Evolutionary conservation across 2,888 invertebrate genomes (phyloP), one percentile per base, ranked within the genome.

Genomic region (Drepanosiphum platanoidis): DNA sequence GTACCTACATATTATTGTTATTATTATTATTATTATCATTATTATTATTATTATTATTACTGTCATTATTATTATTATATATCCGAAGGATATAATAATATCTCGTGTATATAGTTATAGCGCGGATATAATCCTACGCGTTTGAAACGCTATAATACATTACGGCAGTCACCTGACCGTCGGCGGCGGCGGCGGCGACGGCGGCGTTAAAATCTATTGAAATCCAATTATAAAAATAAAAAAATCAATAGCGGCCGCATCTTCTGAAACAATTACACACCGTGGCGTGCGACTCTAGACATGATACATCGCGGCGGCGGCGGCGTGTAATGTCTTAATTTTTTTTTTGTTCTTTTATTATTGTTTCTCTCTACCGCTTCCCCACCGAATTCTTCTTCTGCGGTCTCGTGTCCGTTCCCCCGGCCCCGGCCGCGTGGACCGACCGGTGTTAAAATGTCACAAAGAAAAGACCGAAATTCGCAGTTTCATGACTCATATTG

Each of bases 401-500:
- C 22, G 52, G 3, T 52, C 52, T 52, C 52, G 61, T n/a, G 58
- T 58, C 58, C n/a, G n/a, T 58, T 58, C 52, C n/a, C 27, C 61
- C 9, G 61, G 4, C n/a, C 27, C n/a, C 58, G 58, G 58, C 58
- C 58, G n/a, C 58, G 5, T 9, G n/a, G 27, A 18, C 72, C 30
- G 22, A 52, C 32, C 74, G n/a, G 32, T 52, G 74, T 52, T 52
- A 34, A 32, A 75, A 75, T 52, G n/a, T 52, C 74, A 15, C 66
- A 32, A 32, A 66, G 32, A 18, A 27, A 34, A 75, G 11, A 32
- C 52, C 52, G 52, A 75, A 75, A 58, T 75, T 52, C 30, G 74
- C 74, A 18, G 32, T 74, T 79, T 79, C 79, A 79, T 42, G 79
- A 79, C 42, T 79, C 66, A 79, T 42, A n/a, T n/a, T n/a, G 66